Evolutionary conservation across 2,888 invertebrate species (phyloP), one percentile per base, ranked within the genome.

Genomic region (Tiphia femorata): DNA sequence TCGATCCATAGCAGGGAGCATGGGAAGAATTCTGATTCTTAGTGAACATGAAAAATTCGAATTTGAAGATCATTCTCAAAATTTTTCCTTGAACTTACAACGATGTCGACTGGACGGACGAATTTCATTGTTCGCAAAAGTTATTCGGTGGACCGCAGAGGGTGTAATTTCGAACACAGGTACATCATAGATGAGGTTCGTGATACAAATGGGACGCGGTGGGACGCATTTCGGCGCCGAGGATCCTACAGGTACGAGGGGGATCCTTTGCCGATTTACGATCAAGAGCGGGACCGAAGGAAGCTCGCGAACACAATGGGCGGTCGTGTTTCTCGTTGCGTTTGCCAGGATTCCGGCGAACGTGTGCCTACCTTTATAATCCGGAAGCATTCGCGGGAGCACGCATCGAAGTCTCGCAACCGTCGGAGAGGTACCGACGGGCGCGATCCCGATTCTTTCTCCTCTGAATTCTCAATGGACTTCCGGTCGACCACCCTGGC

Each of bases 331-430:
- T 49, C 62, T 66, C 61, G 57, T 72, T 64, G 62, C 66, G 57
- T 70, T 68, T 49, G 48, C 41, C 62, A 57, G 73, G 73, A 73
- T 73, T 53, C 59, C 56, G 50, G 51, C 49, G 50, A 41, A 49
- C 54, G 53, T 58, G 53, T 69, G 65, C 73, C 67, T 73, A 73
- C 51, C 27, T 49, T 65, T 67, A 57, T 70, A 70, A 70, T 77
- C 75, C 75, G 67, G 61, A 67, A 72, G 68, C 58, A 58, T 64
- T 65, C 68, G 70, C 69, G 58, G 56, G 64, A 74, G 64, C 75
- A 77, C 75, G 75, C 66, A 69, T 70, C 68, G 53, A 56, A n/a
- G 48, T 29, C 47, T 38, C 47, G 52, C n/a, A n/a, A 57, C 44
- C 49, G 43, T 58, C 37, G 43, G 41, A 41, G 46, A 52, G 54